Evolutionary conservation across 2,113 vertebrate species (phyloP).

Genomic region (Hippocampus mohnikei): DNA sequence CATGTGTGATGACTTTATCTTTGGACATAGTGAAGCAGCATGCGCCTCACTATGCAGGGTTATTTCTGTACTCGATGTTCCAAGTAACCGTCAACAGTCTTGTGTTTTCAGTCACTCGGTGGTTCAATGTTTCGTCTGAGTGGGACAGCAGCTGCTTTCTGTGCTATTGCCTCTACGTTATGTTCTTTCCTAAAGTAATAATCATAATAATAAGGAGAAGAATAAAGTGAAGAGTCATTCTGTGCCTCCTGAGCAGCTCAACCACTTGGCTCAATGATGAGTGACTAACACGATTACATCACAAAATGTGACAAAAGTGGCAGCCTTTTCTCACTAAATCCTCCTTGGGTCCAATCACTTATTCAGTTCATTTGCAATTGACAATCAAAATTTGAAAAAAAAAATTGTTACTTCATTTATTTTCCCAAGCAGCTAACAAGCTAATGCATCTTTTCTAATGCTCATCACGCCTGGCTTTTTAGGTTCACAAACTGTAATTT

Average conservation of each 20-base stretch:
- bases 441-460: not conserved
- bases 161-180: not conserved
- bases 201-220: too few species aligned
- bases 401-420: not conserved
- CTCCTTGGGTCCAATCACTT: not conserved
- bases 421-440: not conserved
- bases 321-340: slow-evolving; percentile 6
- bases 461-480: too few species aligned
- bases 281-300: slow-evolving; percentile 47
- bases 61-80: not conserved
- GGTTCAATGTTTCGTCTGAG: not conserved
- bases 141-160: not conserved
- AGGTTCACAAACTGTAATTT: too few species aligned
- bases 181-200: not conserved
- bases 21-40: too few species aligned
- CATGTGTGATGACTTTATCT: too few species aligned
- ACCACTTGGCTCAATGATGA: slow-evolving; percentile 28
- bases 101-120: not conserved
- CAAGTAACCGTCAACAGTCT: not conserved
- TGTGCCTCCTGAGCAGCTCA: slow-evolving; percentile 23
- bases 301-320: slow-evolving; percentile 11
- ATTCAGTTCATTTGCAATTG: not conserved
- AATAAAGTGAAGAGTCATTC: not conserved
- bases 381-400: not conserved
- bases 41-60: not conserved